A percentile compares a stretch with the other conserved stretches of the same genome.
Evolutionary conservation across 1,140 invertebrate genomes (phyloP).

Genomic region (Araneus ventricosus): DNA sequence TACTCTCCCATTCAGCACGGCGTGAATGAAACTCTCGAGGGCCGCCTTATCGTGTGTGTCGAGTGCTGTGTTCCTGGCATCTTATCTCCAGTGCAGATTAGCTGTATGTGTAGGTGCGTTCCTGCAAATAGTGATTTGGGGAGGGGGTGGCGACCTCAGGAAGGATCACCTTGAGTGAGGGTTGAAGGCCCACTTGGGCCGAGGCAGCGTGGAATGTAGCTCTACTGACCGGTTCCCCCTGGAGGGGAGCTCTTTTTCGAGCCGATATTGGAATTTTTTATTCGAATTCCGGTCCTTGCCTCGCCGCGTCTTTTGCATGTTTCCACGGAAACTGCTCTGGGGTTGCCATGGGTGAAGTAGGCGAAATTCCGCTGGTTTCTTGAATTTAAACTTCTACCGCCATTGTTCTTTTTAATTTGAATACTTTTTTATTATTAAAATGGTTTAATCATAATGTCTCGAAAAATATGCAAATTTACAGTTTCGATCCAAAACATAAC

Average conservation of each 20-base stretch:
- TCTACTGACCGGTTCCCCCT: conserved; percentile 62
- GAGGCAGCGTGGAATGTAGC: conserved; percentile 49
- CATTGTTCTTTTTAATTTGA: too few species aligned
- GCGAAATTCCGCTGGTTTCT: too few species aligned
- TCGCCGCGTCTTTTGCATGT: conserved; percentile 25
- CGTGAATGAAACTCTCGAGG: neutral
- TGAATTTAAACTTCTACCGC: too few species aligned
- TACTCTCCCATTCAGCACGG: neutral
- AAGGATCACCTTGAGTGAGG: conserved; percentile 52
- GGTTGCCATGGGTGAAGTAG: too few species aligned
- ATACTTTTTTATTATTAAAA: too few species aligned
- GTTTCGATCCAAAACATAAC: too few species aligned
- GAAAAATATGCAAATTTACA: too few species aligned
- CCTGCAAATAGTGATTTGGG: conserved; percentile 18
- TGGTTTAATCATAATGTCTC: too few species aligned
- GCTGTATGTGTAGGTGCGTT: conserved; percentile 13
- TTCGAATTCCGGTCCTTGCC: conserved; percentile 35
- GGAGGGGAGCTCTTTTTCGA: conserved; percentile 39
- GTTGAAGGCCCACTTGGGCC: conserved; percentile 39
- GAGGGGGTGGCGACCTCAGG: conserved; percentile 24
- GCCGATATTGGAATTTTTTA: conserved; percentile 54
- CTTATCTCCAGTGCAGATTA: neutral
- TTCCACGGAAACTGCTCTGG: neutral
- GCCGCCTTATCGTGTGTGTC: neutral
- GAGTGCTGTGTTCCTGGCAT: neutral